Percentiles rank a stretch among this genome's conserved stretches.
Conservation (phyloP, 1,140 invertebrate genomes). For the Meloidogyne hapla region DNA sequence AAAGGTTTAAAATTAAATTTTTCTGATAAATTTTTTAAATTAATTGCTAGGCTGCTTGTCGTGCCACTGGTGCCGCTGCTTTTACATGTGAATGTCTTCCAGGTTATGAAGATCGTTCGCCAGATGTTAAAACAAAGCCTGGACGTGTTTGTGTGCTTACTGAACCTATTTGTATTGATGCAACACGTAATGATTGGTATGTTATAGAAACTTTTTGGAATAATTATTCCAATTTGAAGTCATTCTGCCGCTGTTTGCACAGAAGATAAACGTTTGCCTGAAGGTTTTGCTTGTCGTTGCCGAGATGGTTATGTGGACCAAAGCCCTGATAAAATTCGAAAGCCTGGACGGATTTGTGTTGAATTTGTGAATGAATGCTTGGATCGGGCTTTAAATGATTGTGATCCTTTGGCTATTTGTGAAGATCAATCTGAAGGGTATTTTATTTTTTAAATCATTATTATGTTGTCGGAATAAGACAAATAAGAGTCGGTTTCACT, state of each 20-base stretch:
- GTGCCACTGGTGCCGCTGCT: conserved; percentile 49
- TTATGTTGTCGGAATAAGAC: too few species aligned
- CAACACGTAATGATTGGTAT: conserved; percentile 56
- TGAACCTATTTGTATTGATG: conserved; percentile 58
- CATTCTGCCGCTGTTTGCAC: conserved; percentile 60
- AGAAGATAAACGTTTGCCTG: conserved; percentile 38
- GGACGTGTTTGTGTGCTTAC: conserved; percentile 41
- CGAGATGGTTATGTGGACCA: conserved; percentile 61
- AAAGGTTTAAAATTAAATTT: background rate
- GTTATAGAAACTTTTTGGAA: background rate
- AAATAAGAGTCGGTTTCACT: too few species aligned
- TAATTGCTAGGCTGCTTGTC: conserved; percentile 48
- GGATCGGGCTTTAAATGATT: conserved; percentile 61
- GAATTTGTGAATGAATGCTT: conserved; percentile 62
- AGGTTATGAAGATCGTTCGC: conserved; percentile 58
- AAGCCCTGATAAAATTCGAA: conserved; percentile 45
- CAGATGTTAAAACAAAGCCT: conserved; percentile 46
- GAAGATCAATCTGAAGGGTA: conserved; percentile 61
- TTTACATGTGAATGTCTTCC: conserved; percentile 62
- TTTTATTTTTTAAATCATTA: conserved; percentile 31
- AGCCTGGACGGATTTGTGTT: conserved; percentile 58
- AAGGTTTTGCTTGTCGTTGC: conserved; percentile 59
- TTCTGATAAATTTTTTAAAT: background rate
- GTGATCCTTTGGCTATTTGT: conserved; percentile 60
- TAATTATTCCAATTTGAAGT: background rate